Base-by-base conservation (phyloP, 1,140 invertebrate species). In the Hylyphantes graminicola region DNA sequence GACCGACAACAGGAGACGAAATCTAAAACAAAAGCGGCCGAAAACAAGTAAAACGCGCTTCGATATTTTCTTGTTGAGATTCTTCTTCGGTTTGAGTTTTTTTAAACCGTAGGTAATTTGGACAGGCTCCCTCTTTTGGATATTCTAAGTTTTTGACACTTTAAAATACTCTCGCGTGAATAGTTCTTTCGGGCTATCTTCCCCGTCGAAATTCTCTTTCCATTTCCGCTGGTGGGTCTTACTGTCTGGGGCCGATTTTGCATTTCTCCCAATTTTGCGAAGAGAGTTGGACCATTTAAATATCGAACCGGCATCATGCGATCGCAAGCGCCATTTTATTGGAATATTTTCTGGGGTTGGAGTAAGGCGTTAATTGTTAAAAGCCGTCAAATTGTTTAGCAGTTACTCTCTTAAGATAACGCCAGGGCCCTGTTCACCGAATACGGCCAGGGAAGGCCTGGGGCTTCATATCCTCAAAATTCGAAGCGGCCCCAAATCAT, bases 1-100 rank as follows among this genome's bases (percentile, higher is more conserved):
- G 2, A 63, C 59, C 15, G 73, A 19, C 8, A 70, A 93, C 88
- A 48, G 93, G 90, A 7, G n/a, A 94, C 93, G 48, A 93, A 3
- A 92, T n/a, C 92, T 74, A 95, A 92, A 85, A 94, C 94, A 86
- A 95, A 93, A 94, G 94, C 94, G 95, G 92, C n/a, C 92, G 92
- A 86, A 88, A 89, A 88, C 89, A 87, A 87, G 86, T 89, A 54
- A 73, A 50, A 59, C 13, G 12, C 11, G 13, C 4, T 84, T 88
- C 0, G 54, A n/a, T 35, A 35, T 35, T 35, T 35, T 35, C 35
- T 35, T 35, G 35, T 35, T 11, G 13, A 15, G 35, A 57, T 48
- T 54, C 12, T 79, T 59, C 21, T 65, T 74, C 7, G 59, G 13
- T 51, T 15, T 79, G 0, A 85, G 13, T 11, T 79, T 73, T 21